Percentiles rank a stretch among this genome's conserved stretches.
Conservation (phyloP, 2,113 vertebrate genomes). For the Clarias macrocephalus region DNA sequence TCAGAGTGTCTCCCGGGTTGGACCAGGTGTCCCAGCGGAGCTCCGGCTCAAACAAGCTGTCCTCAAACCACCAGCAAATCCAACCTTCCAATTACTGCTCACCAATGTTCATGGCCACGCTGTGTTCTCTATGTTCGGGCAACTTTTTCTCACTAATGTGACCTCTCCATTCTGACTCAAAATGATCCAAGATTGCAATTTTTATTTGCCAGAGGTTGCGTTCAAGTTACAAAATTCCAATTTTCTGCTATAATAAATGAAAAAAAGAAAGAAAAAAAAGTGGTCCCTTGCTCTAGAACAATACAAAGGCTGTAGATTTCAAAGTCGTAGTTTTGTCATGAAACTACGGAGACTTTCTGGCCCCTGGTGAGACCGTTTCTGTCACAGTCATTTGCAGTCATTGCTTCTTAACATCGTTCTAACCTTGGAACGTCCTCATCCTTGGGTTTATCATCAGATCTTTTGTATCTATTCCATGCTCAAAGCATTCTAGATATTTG, state of each 20-base stretch:
- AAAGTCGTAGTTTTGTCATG: not conserved
- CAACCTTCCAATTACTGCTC: constrained; percentile 42
- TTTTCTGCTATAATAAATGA: not conserved
- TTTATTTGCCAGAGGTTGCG: not conserved
- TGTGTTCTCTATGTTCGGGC: not conserved
- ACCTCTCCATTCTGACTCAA: not conserved
- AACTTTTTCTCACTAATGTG: not conserved
- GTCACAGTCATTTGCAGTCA: not conserved
- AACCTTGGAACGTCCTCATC: not conserved
- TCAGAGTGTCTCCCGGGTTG: constrained; percentile 27
- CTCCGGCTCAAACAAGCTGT: constrained; percentile 24
- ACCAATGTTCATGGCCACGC: constrained; percentile 31
- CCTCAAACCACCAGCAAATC: constrained; percentile 23
- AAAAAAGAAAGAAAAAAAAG: not conserved
- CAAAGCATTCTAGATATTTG: not conserved
- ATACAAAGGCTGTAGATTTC: not conserved
- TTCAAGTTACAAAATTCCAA: not conserved
- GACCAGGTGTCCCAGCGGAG: constrained; percentile 45
- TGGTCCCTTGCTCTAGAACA: not conserved
- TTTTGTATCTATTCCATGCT: not conserved
- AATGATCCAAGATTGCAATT: not conserved
- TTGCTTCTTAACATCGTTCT: not conserved
- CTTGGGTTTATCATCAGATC: not conserved
- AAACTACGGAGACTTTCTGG: not conserved
- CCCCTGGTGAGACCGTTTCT: not conserved